These are phyloP conservation scores for Scelioninae gen. 1 DNA, from an alignment of 2,888 invertebrate species.

Conservation along the genomic window DNA sequence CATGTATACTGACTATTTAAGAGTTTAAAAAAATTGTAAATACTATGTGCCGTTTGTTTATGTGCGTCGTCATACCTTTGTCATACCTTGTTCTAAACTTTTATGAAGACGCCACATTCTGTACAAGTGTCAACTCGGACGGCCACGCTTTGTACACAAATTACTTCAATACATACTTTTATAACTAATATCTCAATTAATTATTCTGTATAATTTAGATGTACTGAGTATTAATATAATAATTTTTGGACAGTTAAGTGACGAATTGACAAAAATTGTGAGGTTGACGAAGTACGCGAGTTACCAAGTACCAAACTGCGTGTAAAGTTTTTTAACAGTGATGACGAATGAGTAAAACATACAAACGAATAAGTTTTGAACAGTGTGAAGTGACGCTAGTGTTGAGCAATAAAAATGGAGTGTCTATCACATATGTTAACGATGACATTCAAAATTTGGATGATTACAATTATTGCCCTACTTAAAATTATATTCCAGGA, in stretches of 20 bases:
- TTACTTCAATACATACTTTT: too few species aligned
- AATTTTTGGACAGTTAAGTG: neutral
- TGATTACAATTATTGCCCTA: slow-evolving; percentile 6
- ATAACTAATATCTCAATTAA: too few species aligned
- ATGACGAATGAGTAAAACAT: neutral
- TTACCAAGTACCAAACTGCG: neutral
- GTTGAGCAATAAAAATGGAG: neutral
- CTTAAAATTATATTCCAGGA: neutral
- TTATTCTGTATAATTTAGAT: neutral
- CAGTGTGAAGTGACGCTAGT: neutral
- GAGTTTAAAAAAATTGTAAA: too few species aligned
- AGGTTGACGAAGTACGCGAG: neutral
- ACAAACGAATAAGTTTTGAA: too few species aligned
- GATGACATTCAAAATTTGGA: slow-evolving; percentile 38
- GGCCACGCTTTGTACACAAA: too few species aligned
- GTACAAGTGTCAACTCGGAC: neutral
- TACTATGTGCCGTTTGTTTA: too few species aligned
- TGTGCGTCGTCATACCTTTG: too few species aligned
- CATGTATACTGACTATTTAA: too few species aligned
- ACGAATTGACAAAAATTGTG: neutral
- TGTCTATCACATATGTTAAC: neutral
- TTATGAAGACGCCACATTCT: slow-evolving; percentile 34
- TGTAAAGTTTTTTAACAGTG: too few species aligned
- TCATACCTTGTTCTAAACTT: too few species aligned
- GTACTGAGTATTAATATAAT: neutral